A percentile compares a stretch with the other conserved stretches of the same genome.
Evolutionary conservation across 2,113 vertebrate genomes (phyloP).

Genomic region (Anguilla rostrata): DNA sequence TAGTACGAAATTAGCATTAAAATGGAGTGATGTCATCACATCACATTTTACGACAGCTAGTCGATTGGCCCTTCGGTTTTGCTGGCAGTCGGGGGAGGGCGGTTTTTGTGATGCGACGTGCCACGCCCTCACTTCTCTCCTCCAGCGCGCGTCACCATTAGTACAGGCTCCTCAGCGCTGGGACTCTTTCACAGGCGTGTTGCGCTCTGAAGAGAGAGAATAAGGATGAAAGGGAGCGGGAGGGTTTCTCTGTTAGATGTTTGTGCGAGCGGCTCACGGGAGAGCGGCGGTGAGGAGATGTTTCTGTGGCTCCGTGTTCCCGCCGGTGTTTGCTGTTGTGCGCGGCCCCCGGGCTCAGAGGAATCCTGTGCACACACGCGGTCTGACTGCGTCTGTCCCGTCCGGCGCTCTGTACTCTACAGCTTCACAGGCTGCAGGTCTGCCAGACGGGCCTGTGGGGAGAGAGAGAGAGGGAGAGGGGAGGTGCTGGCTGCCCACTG

Average conservation of each 20-base stretch:
- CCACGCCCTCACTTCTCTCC: background rate
- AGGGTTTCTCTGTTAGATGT: background rate
- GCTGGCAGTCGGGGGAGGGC: background rate
- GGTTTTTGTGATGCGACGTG: background rate
- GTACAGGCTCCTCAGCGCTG: background rate
- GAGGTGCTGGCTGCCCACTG: background rate
- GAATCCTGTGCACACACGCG: background rate
- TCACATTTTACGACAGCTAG: background rate
- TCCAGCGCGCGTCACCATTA: background rate
- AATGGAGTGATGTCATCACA: slow-evolving; percentile 5
- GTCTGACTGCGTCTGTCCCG: background rate
- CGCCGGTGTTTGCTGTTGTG: background rate
- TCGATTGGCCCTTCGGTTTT: background rate
- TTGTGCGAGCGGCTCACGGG: background rate
- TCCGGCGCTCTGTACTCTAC: background rate
- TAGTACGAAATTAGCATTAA: slow-evolving; percentile 6
- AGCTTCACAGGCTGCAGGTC: background rate
- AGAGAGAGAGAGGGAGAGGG: too few relatives aligned
- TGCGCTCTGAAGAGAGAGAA: slow-evolving; percentile 10
- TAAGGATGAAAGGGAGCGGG: background rate
- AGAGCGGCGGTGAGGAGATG: background rate
- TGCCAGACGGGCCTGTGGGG: background rate
- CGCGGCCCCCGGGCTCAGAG: background rate
- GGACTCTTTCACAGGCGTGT: slow-evolving; percentile 5
- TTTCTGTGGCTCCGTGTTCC: background rate